Evolutionary conservation across 2,113 vertebrate species (phyloP), one percentile per base, ranked within the genome.

Genomic region (Micronycteris hirsuta): DNA sequence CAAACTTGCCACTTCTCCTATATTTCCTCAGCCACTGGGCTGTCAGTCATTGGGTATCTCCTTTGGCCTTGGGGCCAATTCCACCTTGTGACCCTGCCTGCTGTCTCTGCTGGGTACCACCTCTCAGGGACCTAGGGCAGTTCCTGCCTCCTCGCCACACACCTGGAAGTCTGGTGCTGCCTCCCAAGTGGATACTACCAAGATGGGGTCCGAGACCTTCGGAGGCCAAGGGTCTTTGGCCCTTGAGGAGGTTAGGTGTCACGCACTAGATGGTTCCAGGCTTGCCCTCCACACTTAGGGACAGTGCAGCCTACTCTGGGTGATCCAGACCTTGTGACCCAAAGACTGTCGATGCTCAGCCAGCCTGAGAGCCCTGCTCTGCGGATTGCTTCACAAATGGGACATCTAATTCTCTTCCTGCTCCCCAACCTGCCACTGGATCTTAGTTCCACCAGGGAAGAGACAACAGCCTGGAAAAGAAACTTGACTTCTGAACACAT

Each of bases 241-340:
- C 19, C 26, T 20, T 15, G 76, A 20, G 67, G 16, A 93, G 52
- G 47, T 20, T 3, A 41, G 31, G 11, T 5, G 8, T 2, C 7
- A 3, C 5, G 68, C 0, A 0, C n/a, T 10, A 54, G 22, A 28
- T 10, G 31, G 28, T 8, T 63, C 68, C 67, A 47, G 76, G 43
- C 0, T 5, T 1, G 7, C 26, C 24, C 10, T 7, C 33, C 24
- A 47, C 26, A 33, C 56, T 19, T 11, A 0, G 0, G 28, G 45
- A 38, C 11, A 43, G 67, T 16, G 17, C 36, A 12, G 24, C 33
- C 33, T 45, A 11, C 28, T 47, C 33, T 56, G 86, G 56, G 33
- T 0, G 19, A 11, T 0, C 43, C 56, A 9, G 63, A 10, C 54
- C 54, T 31, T 38, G 43, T 9, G 65, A 36, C 52, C 13, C 7